Evolutionary conservation across 2,113 vertebrate species (phyloP).

Genomic region (Cyanoramphus novaezelandiae): DNA sequence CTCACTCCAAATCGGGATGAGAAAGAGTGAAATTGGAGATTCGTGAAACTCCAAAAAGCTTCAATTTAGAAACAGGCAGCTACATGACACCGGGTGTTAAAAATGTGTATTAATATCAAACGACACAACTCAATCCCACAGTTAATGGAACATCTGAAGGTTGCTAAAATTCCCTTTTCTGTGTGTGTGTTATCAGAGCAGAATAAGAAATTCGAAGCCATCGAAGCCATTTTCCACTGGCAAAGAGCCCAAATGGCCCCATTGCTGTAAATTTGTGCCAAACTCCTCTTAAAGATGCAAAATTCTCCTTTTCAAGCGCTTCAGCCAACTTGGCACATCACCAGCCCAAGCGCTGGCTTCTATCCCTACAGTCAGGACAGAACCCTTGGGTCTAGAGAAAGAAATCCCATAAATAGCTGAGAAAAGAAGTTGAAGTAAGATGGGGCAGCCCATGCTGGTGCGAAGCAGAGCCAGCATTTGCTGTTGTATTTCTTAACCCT

Average conservation of each 20-base stretch:
- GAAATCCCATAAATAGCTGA: neutral
- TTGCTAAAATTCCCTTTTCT: neutral
- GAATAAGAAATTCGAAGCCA: neutral
- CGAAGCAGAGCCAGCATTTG: fast-evolving
- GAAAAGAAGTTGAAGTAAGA: neutral
- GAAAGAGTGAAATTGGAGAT: neutral
- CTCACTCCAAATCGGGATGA: neutral
- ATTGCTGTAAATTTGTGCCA: neutral
- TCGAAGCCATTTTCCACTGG: neutral
- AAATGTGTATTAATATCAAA: conserved; percentile 30
- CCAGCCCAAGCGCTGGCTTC: fast-evolving
- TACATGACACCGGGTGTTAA: neutral
- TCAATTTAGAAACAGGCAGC: neutral
- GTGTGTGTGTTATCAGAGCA: neutral
- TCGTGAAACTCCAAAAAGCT: neutral
- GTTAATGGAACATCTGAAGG: conserved; percentile 17
- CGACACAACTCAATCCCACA: neutral
- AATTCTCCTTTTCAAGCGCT: neutral
- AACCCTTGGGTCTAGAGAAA: neutral
- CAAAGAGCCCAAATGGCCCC: neutral
- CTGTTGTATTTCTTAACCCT: fast-evolving
- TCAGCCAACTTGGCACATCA: neutral
- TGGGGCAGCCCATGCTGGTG: neutral
- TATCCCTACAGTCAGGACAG: neutral
- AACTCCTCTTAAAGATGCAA: neutral